Percentiles rank a stretch among this genome's conserved stretches.
Conservation (phyloP, 2,113 vertebrate genomes). For the Ammospiza caudacuta region DNA sequence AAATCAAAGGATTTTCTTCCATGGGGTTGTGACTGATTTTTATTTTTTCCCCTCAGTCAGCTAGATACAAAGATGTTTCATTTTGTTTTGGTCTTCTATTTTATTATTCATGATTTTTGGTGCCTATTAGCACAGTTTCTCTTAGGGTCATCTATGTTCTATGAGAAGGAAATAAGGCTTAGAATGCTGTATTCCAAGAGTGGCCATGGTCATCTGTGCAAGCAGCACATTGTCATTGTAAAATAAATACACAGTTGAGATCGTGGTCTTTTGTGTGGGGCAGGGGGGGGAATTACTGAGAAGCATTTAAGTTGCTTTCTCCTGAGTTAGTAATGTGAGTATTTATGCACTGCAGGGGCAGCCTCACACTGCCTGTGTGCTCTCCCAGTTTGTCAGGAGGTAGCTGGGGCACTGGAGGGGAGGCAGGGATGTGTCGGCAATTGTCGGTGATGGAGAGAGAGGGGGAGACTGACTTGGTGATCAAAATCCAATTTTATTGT, state of each 20-base stretch:
- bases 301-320: neutral
- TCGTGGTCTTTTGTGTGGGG: neutral
- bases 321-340: neutral
- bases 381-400: neutral
- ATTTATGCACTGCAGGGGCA: neutral
- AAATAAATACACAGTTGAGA: neutral
- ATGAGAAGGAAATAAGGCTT: neutral
- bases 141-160: neutral
- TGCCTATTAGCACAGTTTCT: neutral
- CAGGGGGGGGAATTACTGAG: neutral
- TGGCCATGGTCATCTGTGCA: neutral
- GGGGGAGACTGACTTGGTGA: too few species aligned
- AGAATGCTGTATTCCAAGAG: neutral
- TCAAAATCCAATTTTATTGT: too few species aligned
- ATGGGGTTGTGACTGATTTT: neutral
- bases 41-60: neutral
- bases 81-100: neutral
- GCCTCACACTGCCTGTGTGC: neutral
- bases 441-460: too few species aligned
- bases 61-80: neutral
- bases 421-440: too few species aligned
- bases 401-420: rapidly evolving
- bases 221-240: neutral
- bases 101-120: neutral
- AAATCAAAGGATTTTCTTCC: neutral